Percentiles rank a stretch among this genome's conserved stretches.
Conservation (phyloP, 2,797 vertebrate genomes). For the Anisognathus igniventris region DNA sequence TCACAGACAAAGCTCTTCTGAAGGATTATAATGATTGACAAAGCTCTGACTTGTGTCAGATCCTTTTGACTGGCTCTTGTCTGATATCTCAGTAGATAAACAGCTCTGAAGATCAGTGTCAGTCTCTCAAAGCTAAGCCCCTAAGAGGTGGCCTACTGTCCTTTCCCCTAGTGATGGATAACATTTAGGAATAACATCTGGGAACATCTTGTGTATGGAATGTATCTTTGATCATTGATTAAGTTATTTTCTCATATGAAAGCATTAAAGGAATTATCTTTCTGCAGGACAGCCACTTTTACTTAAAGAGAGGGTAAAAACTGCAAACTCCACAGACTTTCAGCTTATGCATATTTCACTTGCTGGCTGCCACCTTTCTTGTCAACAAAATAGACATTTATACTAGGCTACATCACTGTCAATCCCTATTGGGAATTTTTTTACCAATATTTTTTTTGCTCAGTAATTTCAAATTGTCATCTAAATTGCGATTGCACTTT, state of each 20-base stretch:
- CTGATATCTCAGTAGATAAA: background rate
- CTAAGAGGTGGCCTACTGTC: background rate
- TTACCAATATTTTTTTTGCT: background rate
- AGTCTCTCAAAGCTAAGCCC: background rate
- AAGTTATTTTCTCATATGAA: background rate
- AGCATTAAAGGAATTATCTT: background rate
- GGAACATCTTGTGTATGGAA: background rate
- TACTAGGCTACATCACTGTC: background rate
- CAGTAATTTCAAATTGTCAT: background rate
- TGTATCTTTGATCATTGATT: background rate
- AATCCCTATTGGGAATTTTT: background rate
- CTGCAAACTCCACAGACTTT: background rate
- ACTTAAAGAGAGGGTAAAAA: background rate
- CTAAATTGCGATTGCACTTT: background rate
- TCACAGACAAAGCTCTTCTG: background rate
- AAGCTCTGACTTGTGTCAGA: background rate
- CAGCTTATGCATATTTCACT: rapidly evolving
- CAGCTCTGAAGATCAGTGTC: background rate
- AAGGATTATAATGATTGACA: background rate
- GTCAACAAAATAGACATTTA: background rate
- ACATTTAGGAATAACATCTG: background rate
- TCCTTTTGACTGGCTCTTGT: background rate
- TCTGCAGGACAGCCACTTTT: background rate
- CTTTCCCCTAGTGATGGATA: background rate
- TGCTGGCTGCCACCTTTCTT: background rate